phyloP scores from a whole-genome alignment of 2,113 vertebrate genomes.

The Amia ocellicauda region DNA sequence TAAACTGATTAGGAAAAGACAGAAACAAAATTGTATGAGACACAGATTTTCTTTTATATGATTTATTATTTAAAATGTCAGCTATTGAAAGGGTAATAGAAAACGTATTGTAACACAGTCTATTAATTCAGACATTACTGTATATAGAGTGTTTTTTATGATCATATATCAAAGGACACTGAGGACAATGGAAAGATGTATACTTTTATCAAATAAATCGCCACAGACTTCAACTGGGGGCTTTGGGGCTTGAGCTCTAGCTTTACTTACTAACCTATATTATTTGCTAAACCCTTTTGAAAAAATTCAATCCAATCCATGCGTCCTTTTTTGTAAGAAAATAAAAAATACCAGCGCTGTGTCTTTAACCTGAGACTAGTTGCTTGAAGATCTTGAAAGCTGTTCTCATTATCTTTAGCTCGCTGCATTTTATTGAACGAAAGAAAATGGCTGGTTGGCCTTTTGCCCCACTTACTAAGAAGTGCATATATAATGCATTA shows the following conservation, averaged over 20 bases:
- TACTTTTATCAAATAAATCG: too few relatives aligned
- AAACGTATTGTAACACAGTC: not conserved
- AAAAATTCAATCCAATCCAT: too few relatives aligned
- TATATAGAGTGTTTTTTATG: not conserved
- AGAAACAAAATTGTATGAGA: conserved; percentile 5
- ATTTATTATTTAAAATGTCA: conserved; percentile 13
- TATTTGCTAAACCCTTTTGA: too few relatives aligned
- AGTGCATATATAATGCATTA: too few relatives aligned
- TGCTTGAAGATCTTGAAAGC: too few relatives aligned
- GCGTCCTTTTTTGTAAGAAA: not conserved
- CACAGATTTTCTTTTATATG: not conserved
- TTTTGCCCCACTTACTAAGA: too few relatives aligned
- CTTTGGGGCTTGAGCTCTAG: too few relatives aligned
- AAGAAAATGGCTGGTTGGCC: too few relatives aligned
- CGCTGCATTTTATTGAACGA: not conserved
- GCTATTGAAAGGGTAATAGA: conserved; percentile 16
- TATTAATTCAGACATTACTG: conserved; percentile 4
- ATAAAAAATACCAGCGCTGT: not conserved
- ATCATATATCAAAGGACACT: too few relatives aligned
- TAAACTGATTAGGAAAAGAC: not conserved
- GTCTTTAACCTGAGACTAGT: not conserved
- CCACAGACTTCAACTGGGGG: too few relatives aligned
- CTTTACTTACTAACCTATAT: too few relatives aligned
- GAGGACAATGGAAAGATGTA: too few relatives aligned
- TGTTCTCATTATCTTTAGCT: conserved; percentile 2